Conservation (phyloP, 2,113 vertebrate species). For the Azemiops feae region DNA sequence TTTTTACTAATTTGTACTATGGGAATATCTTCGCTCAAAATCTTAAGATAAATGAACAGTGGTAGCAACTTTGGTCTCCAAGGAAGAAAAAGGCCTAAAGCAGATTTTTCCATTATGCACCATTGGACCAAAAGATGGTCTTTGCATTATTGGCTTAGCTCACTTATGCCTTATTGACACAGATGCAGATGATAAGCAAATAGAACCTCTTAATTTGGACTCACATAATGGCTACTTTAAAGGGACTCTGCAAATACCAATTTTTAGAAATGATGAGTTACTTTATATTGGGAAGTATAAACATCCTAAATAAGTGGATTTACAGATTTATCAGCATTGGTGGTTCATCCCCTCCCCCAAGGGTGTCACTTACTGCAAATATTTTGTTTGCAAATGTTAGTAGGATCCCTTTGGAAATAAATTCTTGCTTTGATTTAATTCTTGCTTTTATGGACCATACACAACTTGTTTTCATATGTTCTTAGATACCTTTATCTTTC, state of each 20-base stretch:
- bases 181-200: neutral
- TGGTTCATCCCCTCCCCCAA: neutral
- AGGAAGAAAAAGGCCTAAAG: neutral
- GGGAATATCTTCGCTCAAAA: neutral
- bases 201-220: neutral
- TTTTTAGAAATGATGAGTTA: neutral
- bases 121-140: neutral
- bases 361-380: neutral
- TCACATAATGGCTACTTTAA: neutral
- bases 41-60: neutral
- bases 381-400: neutral
- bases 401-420: neutral
- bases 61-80: neutral
- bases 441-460: neutral
- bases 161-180: neutral
- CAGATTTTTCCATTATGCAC: neutral
- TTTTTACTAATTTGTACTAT: neutral
- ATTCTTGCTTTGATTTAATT: neutral
- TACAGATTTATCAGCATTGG: neutral
- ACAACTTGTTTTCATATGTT: neutral
- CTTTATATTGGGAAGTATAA: neutral
- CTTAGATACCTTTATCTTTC: neutral
- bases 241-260: neutral
- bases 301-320: neutral
- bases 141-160: neutral